Evolutionary conservation across 2,113 vertebrate species (phyloP), one percentile per base, ranked within the genome.

Genomic region (Tragelaphus strepsiceros): DNA sequence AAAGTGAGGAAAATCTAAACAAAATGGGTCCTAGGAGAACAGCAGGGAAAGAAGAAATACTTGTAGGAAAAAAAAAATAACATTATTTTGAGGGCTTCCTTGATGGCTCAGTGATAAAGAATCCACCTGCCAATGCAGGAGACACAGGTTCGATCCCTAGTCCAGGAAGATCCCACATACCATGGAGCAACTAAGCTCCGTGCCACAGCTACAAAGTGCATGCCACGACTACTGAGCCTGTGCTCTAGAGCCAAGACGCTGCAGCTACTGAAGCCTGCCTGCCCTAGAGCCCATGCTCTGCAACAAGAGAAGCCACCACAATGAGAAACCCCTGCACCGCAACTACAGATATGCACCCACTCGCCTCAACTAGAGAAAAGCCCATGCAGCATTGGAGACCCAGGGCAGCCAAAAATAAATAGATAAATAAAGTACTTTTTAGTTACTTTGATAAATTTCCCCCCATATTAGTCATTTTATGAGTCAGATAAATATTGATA

Each of bases 221-320:
- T 9, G 64, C 64, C 32, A 12, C n/a, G 22, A 22, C 19, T 39
- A 12, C n/a, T 22, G 19, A 74, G 35, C 35, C n/a, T 67, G 19
- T 3, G 19, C 67, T 3, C n/a, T 22, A 5, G 67, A 13, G n/a
- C n/a, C n/a, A 6, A 39, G 19, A 22, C 6, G 67, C 67, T 39
- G n/a, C 67, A 71, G 35, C 22, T 12, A 1, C 5, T 0, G 67
- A 12, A 6, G 67, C n/a, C 67, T 39, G n/a, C 4, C 0, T 13
- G 67, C 67, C n/a, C 67, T 6, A 6, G 67, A 74, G 67, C 67
- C n/a, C 5, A 0, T 6, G 21, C 22, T 22, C 10, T 22, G n/a
- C 67, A 22, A 12, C 1, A 2, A 22, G n/a, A 71, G n/a, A 39
- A 3, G n/a, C 10, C 5, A 12, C n/a, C n/a, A 3, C 5, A 12